These are phyloP conservation scores for Epizoanthus rinbou DNA, from an alignment of 92 coral and sea anemone species.

Conservation along the genomic window DNA sequence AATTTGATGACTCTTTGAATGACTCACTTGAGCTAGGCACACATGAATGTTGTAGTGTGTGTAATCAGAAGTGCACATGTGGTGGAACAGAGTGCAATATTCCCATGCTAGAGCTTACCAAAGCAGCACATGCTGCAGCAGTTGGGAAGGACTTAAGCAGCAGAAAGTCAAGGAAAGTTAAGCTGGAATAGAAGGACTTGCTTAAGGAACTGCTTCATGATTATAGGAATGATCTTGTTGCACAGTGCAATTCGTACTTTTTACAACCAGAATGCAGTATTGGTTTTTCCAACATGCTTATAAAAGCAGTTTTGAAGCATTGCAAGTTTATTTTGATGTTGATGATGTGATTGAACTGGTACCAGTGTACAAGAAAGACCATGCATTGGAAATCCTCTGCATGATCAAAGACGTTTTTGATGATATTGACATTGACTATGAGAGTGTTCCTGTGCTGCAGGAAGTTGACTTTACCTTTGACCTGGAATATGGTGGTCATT, in stretches of 20 bases:
- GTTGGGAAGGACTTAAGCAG: no score
- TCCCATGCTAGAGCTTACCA: not conserved
- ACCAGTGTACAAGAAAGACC: slow-evolving; percentile 28
- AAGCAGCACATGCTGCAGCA: not conserved
- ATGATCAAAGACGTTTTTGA: slow-evolving; percentile 55
- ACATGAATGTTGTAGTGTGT: slow-evolving; percentile 54
- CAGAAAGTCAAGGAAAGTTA: not conserved
- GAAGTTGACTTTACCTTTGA: slow-evolving; percentile 30
- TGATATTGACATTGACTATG: slow-evolving; percentile 27
- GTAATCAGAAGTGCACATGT: slow-evolving; percentile 53
- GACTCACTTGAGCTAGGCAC: not conserved
- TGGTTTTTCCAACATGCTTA: slow-evolving; percentile 26
- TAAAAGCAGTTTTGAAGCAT: slow-evolving; percentile 14
- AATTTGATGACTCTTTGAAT: slow-evolving; percentile 41
- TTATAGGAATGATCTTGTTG: slow-evolving; percentile 18
- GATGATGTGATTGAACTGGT: slow-evolving; percentile 7
- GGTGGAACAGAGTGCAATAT: slow-evolving; percentile 15
- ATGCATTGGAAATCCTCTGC: slow-evolving; percentile 49
- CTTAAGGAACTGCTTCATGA: slow-evolving; percentile 42
- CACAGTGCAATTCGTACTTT: slow-evolving; percentile 23
- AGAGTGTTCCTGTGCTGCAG: slow-evolving; percentile 22
- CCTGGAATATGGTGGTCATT: slow-evolving; percentile 42
- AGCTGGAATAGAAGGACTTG: slow-evolving; percentile 20
- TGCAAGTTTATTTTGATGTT: slow-evolving; percentile 24
- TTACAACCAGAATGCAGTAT: slow-evolving; percentile 39